Conservation (phyloP, 2,888 invertebrate genomes). For the Parapristionchus giblindavisi region DNA sequence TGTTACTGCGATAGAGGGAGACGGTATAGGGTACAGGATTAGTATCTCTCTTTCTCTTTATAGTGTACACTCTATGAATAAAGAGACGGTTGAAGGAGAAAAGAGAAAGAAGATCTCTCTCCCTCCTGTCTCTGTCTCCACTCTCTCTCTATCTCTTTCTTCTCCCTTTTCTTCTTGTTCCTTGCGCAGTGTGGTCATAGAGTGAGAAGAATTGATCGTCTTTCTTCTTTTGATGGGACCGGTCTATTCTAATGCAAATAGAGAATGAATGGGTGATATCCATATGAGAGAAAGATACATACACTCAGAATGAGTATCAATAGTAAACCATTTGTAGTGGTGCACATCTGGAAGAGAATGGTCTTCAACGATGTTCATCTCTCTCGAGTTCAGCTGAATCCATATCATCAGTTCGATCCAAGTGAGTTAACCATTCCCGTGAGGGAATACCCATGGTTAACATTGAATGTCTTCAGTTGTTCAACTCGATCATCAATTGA, state of each 20-base stretch:
- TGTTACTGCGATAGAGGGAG: not conserved
- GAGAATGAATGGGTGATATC: constrained; percentile 4
- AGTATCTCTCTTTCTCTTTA: constrained; percentile 22
- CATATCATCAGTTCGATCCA: constrained; percentile 40
- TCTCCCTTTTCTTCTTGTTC: constrained; percentile 23
- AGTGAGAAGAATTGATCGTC: constrained; percentile 36
- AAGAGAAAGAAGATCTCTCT: too few relatives aligned
- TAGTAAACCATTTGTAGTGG: constrained; percentile 12
- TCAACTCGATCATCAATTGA: constrained; percentile 56
- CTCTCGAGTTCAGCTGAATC: constrained; percentile 43
- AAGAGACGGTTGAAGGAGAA: not conserved
- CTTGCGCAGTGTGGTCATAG: constrained; percentile 27
- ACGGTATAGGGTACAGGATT: constrained; percentile 1
- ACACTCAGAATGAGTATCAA: not conserved
- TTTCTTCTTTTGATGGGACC: constrained; percentile 31
- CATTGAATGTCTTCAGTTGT: constrained; percentile 42
- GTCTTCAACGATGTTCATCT: constrained; percentile 34
- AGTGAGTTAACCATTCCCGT: constrained; percentile 25
- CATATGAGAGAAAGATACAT: constrained; percentile 11
- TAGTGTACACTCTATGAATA: constrained; percentile 14
- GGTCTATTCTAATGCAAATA: constrained; percentile 17
- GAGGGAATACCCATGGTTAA: not conserved
- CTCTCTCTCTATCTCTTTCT: constrained; percentile 6
- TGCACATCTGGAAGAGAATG: constrained; percentile 28
- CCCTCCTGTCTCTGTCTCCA: not conserved